Evolutionary conservation across 2,113 vertebrate species (phyloP).

Genomic region (Protomyctophum bolini): DNA sequence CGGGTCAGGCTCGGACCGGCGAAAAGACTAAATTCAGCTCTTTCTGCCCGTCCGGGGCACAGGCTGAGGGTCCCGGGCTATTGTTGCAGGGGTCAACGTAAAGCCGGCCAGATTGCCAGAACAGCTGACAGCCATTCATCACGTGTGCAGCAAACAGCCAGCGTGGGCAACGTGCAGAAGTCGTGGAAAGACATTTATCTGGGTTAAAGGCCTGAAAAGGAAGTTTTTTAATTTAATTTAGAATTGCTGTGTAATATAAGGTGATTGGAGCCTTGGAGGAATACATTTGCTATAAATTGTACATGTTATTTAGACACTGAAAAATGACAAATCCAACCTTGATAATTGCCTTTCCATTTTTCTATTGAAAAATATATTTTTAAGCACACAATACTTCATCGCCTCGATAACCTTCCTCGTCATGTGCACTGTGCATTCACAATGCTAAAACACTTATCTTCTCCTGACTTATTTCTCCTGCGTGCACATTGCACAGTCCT

Average conservation of each 20-base stretch:
- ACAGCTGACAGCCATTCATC: slow-evolving; percentile 78
- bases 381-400: too few species aligned
- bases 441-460: too few species aligned
- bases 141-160: slow-evolving; percentile 49
- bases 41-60: slow-evolving; percentile 70
- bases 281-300: too few species aligned
- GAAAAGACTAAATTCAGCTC: slow-evolving; percentile 80
- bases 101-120: slow-evolving; percentile 73
- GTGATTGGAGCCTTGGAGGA: background rate
- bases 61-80: slow-evolving; percentile 69
- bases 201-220: slow-evolving; percentile 39
- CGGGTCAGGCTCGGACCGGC: slow-evolving; percentile 71
- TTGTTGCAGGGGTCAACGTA: slow-evolving; percentile 78
- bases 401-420: too few species aligned
- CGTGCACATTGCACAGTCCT: slow-evolving; percentile 34
- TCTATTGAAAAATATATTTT: too few species aligned
- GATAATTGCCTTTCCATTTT: too few species aligned
- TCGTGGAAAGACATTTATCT: slow-evolving; percentile 48
- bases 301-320: too few species aligned
- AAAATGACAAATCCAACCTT: too few species aligned
- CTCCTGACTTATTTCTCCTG: background rate
- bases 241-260: background rate
- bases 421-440: too few species aligned
- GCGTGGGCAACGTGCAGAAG: slow-evolving; percentile 1
- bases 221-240: slow-evolving; percentile 30